These are phyloP conservation scores for Eupithecia exiguata DNA, from an alignment of 2,888 invertebrate genomes.

Conservation along the genomic window DNA sequence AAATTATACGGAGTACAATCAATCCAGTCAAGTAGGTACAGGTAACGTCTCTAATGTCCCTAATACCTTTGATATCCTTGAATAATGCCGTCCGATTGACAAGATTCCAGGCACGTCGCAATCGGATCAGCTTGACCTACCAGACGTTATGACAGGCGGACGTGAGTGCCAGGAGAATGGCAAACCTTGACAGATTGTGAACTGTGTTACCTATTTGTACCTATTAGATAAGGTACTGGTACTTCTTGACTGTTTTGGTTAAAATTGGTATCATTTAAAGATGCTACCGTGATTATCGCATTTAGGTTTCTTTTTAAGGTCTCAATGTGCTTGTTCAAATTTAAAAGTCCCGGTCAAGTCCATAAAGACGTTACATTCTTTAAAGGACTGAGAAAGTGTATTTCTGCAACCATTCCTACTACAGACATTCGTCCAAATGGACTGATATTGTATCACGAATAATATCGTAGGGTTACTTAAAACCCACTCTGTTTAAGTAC, in stretches of 20 bases:
- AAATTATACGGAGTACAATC: not conserved
- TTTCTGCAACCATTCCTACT: not conserved
- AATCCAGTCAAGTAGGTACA: not conserved
- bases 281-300: too few species aligned
- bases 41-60: not conserved
- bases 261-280: too few species aligned
- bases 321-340: too few species aligned
- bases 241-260: not conserved
- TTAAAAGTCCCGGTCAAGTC: too few species aligned
- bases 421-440: not conserved
- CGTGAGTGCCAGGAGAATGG: conserved; percentile 7
- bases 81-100: conserved; percentile 6
- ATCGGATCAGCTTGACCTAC: conserved; percentile 1
- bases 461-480: not conserved
- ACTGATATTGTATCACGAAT: not conserved
- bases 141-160: conserved; percentile 16
- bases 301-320: too few species aligned
- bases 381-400: not conserved
- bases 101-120: conserved; percentile 1
- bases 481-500: not conserved
- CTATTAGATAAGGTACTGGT: not conserved
- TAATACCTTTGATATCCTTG: conserved; percentile 7
- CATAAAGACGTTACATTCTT: too few species aligned
- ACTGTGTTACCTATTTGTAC: not conserved
- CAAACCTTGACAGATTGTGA: not conserved